Evolutionary conservation across 2,113 vertebrate species (phyloP), one percentile per base, ranked within the genome.

Genomic region (Thunnus maccoyii): DNA sequence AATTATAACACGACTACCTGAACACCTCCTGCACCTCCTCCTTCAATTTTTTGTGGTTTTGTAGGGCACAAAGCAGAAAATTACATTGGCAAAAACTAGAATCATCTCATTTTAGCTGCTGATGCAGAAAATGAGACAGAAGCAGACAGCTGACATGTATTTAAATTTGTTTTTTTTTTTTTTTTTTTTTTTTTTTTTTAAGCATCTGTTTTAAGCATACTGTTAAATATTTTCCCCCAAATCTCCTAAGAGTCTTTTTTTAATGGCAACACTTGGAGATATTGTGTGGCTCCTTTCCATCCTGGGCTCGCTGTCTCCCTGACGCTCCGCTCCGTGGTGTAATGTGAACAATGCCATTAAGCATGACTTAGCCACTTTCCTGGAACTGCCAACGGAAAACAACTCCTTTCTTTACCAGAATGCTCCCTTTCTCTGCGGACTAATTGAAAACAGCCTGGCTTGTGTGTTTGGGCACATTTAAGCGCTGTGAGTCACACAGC

Each of bases 381-480:
- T 92, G 91, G 89, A 93, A 89, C 64, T 73, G 70, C 57, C 46
- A 62, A 81, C 5, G 93, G 93, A 92, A 93, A 94, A 93, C 86
- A 84, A 86, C 82, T 85, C 30, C 58, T 87, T 90, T 90, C 83
- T 91, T 88, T 87, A 89, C 83, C 80, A 86, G 88, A 91, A 90
- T 65, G 66, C 87, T 88, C 85, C 54, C 74, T 87, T 78, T 83
- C 67, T 89, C 69, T 44, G 72, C 22, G 75, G 66, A 78, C 85
- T 93, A 91, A 94, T 93, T 93, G 85, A 89, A 93, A 94, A 86
- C 90, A 93, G 90, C 46, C 78, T 36, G n/a, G 52, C 75, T 70
- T 83, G 73, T 88, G 84, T 86, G 76, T 89, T 80, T 69, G 67
- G 60, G 64, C 75, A 78, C 70, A 78, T 89, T 87, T 82, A 88